A percentile compares a stretch with the other conserved stretches of the same genome.
Evolutionary conservation across 1,140 invertebrate species (phyloP).

Genomic region (Pristionchus pacificus): DNA sequence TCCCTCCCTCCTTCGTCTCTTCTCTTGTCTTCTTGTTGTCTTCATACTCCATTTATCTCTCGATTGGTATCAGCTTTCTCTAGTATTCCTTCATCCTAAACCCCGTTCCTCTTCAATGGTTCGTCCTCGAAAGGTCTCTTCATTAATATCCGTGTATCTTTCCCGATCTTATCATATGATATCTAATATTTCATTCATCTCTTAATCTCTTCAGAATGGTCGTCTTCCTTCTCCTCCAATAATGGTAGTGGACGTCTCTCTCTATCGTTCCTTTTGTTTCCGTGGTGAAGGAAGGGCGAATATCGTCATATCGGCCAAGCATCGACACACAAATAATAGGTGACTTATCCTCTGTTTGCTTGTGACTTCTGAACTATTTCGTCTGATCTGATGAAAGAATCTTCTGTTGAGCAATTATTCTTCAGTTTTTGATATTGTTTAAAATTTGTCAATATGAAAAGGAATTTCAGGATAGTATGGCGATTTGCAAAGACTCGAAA

Average conservation of each 20-base stretch:
- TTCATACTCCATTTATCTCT: too few relatives aligned
- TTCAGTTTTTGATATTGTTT: not conserved
- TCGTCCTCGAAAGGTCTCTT: not conserved
- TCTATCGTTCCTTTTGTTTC: conserved; percentile 49
- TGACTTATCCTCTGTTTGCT: conserved; percentile 20
- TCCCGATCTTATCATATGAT: not conserved
- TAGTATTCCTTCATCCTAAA: too few relatives aligned
- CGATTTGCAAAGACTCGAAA: conserved; percentile 50
- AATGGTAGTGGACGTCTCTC: conserved; percentile 32
- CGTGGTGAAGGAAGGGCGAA: conserved; percentile 52
- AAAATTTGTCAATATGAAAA: not conserved
- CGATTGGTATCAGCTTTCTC: too few relatives aligned
- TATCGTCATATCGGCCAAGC: conserved; percentile 54
- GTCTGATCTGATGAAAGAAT: not conserved
- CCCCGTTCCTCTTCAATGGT: too few relatives aligned
- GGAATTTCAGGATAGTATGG: conserved; percentile 54
- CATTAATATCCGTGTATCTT: not conserved
- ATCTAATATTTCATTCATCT: not conserved
- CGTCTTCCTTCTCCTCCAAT: too few relatives aligned
- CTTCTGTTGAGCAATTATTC: not conserved
- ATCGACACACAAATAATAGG: conserved; percentile 37
- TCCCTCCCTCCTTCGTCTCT: too few relatives aligned
- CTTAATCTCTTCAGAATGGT: too few relatives aligned
- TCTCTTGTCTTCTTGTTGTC: too few relatives aligned
- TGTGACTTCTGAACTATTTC: conserved; percentile 11